Base-by-base conservation (phyloP, 2,888 invertebrate genomes). In the Drosophila kanekoi region DNA sequence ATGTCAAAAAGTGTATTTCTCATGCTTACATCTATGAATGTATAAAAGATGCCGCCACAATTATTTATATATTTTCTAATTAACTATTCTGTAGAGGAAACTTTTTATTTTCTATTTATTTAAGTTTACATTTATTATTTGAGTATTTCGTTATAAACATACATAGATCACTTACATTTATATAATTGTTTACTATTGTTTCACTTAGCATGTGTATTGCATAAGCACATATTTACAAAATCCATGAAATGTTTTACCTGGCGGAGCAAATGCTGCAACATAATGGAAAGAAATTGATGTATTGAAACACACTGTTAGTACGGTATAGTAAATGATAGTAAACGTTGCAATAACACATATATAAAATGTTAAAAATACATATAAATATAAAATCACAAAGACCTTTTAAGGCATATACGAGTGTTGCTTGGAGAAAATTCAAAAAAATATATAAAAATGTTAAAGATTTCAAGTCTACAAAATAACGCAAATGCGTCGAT, bases 41-140 rank as follows among this genome's bases (percentile, higher is more conserved):
- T 63, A 59, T 58, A 38, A 20, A 40, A 33, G 35, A 58, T 49
- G 40, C 49, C 40, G 37, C 56, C 38, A 61, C 60, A 64, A 49
- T 47, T 54, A 64, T 74, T 74, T 74, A 70, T 70, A 75, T 45
- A 41, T 48, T 62, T 43, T 20, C n/a, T 45, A 16, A 48, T 40
- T 52, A 51, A 18, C 44, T 60, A 66, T 38, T 54, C 33, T 51
- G 41, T 62, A 73, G 37, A 62, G 28, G 45, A 41, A 43, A 45
- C 57, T 47, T 43, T 60, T 49, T 66, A 75, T 61, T 43, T 43
- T 53, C 49, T 77, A 75, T 75, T 75, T 75, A 75, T 75, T 75
- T 65, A 72, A 77, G 54, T 45, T 77, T 51, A 65, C 23, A 28
- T 44, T 61, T 51, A 23, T 32, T 51, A 14, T 62, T 59, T 23